These are phyloP conservation scores for Hestina assimilis DNA, from an alignment of 1,140 invertebrate genomes.

Conservation along the genomic window DNA sequence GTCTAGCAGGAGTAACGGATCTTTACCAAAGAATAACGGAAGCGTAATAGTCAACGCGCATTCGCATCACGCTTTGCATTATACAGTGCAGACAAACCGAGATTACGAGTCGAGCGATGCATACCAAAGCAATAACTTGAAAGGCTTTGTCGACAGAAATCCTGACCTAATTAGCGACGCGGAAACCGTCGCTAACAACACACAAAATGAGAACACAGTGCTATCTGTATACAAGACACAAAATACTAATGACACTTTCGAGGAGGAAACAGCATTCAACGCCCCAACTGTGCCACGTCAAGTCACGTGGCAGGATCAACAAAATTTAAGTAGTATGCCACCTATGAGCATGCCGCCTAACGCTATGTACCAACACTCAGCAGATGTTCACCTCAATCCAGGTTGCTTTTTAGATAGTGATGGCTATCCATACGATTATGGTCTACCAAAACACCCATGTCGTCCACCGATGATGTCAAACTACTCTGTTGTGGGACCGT, in stretches of 20 bases:
- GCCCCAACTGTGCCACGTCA: conserved; percentile 63
- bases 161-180: conserved; percentile 88
- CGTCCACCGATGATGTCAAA: conserved; percentile 77
- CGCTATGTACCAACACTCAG: conserved; percentile 79
- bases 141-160: conserved; percentile 83
- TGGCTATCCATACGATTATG: conserved; percentile 89
- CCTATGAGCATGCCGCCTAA: conserved; percentile 74
- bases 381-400: conserved; percentile 84
- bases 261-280: conserved; percentile 72
- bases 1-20: conserved; percentile 61
- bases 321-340: conserved; percentile 52
- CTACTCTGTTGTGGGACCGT: conserved; percentile 76
- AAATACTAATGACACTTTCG: conserved; percentile 56
- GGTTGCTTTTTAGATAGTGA: conserved; percentile 85
- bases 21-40: conserved; percentile 70
- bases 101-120: conserved; percentile 67
- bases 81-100: conserved; percentile 61
- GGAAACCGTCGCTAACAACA: conserved; percentile 82
- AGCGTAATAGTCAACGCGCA: conserved; percentile 72
- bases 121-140: conserved; percentile 74
- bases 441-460: conserved; percentile 83
- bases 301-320: conserved; percentile 76
- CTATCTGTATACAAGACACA: conserved; percentile 69
- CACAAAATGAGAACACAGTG: conserved; percentile 77
- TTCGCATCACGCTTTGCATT: conserved; percentile 72